Evolutionary conservation across 2,888 invertebrate species (phyloP).

Genomic region (Gymnocheta viridis): DNA sequence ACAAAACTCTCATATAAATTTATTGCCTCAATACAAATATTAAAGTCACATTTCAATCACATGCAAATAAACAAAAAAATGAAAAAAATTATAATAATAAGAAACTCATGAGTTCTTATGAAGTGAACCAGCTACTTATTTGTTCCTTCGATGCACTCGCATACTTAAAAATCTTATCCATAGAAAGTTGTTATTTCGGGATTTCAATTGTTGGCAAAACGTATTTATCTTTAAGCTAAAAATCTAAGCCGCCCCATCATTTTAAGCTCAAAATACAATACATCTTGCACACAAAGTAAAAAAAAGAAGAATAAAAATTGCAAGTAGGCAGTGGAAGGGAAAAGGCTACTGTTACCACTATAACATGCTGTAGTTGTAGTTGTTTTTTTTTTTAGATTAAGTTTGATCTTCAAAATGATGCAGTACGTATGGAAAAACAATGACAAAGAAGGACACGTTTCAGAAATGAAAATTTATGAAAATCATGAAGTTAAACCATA

Average conservation of each 20-base stretch:
- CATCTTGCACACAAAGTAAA: conserved; percentile 51
- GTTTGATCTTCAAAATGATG: conserved; percentile 66
- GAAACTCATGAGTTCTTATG: conserved; percentile 59
- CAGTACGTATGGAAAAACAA: conserved; percentile 66
- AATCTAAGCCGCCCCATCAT: conserved; percentile 70
- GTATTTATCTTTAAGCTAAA: conserved; percentile 63
- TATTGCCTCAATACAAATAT: conserved; percentile 77
- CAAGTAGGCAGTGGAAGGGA: not conserved
- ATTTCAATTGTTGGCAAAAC: conserved; percentile 55
- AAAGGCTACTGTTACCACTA: conserved; percentile 59
- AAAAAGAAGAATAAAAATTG: not conserved
- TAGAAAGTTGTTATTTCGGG: conserved; percentile 42
- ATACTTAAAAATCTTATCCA: conserved; percentile 25
- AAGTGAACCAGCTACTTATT: conserved; percentile 56
- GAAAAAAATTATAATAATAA: conserved; percentile 14
- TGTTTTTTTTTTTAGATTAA: not conserved
- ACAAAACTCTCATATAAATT: conserved; percentile 71
- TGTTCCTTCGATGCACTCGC: conserved; percentile 10
- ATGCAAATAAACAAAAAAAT: conserved; percentile 74
- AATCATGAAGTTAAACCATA: conserved; percentile 78
- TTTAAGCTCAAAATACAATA: conserved; percentile 63
- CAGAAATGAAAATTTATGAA: conserved; percentile 78
- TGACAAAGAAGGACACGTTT: conserved; percentile 75
- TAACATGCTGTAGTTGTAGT: conserved; percentile 30
- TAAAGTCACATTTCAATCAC: conserved; percentile 80